phyloP scores from a whole-genome alignment of 1,140 invertebrate genomes.

The Lycorma delicatula region DNA sequence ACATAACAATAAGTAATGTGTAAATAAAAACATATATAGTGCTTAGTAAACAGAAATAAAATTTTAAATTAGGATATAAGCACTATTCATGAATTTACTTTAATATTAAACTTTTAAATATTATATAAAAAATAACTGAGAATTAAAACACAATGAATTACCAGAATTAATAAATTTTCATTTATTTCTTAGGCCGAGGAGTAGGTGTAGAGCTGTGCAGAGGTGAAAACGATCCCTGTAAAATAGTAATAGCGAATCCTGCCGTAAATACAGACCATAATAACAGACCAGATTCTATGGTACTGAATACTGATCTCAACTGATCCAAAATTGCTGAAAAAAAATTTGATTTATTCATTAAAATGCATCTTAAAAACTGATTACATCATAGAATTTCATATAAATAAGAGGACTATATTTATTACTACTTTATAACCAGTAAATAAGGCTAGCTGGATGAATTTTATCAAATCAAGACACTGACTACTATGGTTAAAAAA shows the following conservation, averaged over 20 bases:
- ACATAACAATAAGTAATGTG: too few relatives aligned
- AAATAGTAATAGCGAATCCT: slow-evolving; percentile 43
- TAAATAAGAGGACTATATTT: neutral
- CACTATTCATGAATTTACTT: too few relatives aligned
- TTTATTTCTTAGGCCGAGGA: slow-evolving; percentile 9
- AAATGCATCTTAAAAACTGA: too few relatives aligned
- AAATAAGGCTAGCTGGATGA: neutral
- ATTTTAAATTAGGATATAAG: too few relatives aligned
- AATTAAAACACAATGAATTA: too few relatives aligned
- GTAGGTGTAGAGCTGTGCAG: neutral
- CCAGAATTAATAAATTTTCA: neutral
- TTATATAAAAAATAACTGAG: too few relatives aligned
- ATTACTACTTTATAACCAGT: neutral
- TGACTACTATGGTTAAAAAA: too few relatives aligned
- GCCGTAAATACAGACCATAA: slow-evolving; percentile 47
- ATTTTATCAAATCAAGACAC: slow-evolving; percentile 16
- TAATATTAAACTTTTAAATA: too few relatives aligned
- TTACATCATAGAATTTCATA: neutral
- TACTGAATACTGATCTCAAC: slow-evolving; percentile 37
- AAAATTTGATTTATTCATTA: slow-evolving; percentile 30
- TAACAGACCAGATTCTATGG: slow-evolving; percentile 44
- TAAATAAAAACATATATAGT: too few relatives aligned
- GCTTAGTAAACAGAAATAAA: too few relatives aligned
- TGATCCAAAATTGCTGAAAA: slow-evolving; percentile 39
- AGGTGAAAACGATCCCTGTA: neutral